These are phyloP conservation scores for Anniella stebbinsi DNA, from an alignment of 2,797 vertebrate species.

Conservation along the genomic window DNA sequence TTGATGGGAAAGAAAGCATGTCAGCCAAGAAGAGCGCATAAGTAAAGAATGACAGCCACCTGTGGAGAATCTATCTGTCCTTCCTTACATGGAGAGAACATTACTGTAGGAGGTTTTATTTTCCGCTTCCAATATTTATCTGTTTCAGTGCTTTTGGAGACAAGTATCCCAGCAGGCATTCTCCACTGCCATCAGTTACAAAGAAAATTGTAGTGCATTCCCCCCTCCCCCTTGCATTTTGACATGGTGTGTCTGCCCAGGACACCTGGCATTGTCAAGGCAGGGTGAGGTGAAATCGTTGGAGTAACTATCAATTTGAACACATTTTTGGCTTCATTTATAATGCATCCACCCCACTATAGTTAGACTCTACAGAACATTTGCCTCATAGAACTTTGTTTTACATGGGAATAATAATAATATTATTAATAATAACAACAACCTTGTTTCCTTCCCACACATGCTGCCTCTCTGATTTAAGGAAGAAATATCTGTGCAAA, in stretches of 20 bases:
- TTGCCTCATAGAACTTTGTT: slow-evolving; percentile 53
- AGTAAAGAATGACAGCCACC: slow-evolving; percentile 55
- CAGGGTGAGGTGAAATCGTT: slow-evolving; percentile 41
- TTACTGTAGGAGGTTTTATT: slow-evolving; percentile 41
- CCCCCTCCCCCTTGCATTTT: background rate
- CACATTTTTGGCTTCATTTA: slow-evolving; percentile 28
- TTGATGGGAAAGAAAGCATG: slow-evolving; percentile 38
- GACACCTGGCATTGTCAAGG: slow-evolving; percentile 51
- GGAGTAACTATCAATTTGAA: slow-evolving; percentile 38
- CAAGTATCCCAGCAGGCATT: slow-evolving; percentile 47
- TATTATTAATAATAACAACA: background rate
- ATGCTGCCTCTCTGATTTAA: slow-evolving; percentile 56
- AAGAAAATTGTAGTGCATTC: slow-evolving; percentile 27
- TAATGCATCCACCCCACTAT: background rate
- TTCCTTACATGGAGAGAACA: slow-evolving; percentile 11
- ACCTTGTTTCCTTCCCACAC: slow-evolving; percentile 37
- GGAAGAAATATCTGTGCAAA: slow-evolving; percentile 57
- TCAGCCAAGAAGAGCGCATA: slow-evolving; percentile 50
- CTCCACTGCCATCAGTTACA: slow-evolving; percentile 47
- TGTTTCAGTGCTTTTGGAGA: slow-evolving; percentile 49
- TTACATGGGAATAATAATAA: slow-evolving; percentile 54
- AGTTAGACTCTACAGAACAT: slow-evolving; percentile 39
- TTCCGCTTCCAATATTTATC: slow-evolving; percentile 48
- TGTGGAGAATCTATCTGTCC: slow-evolving; percentile 55
- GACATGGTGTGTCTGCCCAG: slow-evolving; percentile 1